phyloP scores from a whole-genome alignment of 1,140 invertebrate species.

The Fopius arisanus region DNA sequence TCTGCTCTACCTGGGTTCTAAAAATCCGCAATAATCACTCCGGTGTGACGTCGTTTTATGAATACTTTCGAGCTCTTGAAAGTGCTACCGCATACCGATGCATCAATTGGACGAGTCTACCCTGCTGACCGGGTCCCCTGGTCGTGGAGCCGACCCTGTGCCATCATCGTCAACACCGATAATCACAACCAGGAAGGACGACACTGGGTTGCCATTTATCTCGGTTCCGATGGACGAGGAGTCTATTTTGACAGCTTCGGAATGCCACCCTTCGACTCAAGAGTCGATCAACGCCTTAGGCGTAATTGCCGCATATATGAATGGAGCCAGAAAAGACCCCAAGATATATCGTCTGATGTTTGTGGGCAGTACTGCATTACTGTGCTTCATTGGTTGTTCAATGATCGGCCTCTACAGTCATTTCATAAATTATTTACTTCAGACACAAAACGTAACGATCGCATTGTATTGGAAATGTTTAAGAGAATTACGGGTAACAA shows the following conservation, averaged over 20 bases:
- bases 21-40: not conserved
- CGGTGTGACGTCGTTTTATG: not conserved
- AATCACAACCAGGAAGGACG: slow-evolving; percentile 18
- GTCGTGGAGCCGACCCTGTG: slow-evolving; percentile 7
- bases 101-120: not conserved
- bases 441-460: not conserved
- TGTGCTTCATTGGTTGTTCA: not conserved
- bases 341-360: not conserved
- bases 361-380: not conserved
- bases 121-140: slow-evolving; percentile 8
- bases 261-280: too few species aligned
- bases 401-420: not conserved
- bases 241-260: slow-evolving; percentile 14
- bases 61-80: slow-evolving; percentile 13
- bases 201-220: slow-evolving; percentile 27
- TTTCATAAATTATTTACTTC: not conserved
- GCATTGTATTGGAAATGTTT: not conserved
- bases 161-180: slow-evolving; percentile 24
- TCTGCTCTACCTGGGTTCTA: not conserved
- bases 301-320: too few species aligned
- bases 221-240: not conserved
- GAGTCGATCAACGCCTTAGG: too few species aligned
- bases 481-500: not conserved
- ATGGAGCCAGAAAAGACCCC: too few species aligned
- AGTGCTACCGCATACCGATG: not conserved